Conservation (phyloP, 2,113 vertebrate genomes). For the Etheostoma spectabile region DNA sequence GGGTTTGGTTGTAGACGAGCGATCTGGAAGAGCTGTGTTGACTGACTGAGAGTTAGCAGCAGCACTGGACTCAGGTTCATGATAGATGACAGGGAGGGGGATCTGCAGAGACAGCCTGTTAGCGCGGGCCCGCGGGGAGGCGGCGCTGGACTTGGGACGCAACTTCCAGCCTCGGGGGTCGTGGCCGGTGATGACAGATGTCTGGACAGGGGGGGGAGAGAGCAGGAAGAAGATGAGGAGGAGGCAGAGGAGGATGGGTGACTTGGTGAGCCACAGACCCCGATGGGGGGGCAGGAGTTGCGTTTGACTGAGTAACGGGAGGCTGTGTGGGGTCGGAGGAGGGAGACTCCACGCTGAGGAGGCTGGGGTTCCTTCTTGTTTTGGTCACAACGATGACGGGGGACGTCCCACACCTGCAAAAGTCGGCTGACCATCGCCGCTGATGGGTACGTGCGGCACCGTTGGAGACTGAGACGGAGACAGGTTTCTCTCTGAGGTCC, state of each 20-base stretch:
- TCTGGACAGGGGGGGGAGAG: constrained; percentile 87
- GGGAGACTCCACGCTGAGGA: constrained; percentile 86
- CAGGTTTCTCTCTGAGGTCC: constrained; percentile 58
- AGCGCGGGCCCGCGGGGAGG: neutral
- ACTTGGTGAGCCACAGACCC: constrained; percentile 86
- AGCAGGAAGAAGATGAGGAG: constrained; percentile 84
- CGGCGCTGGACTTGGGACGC: constrained; percentile 82
- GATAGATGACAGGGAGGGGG: constrained; percentile 42
- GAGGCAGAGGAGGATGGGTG: constrained; percentile 83
- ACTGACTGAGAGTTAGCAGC: neutral
- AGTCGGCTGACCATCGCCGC: constrained; percentile 84
- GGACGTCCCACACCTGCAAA: constrained; percentile 76
- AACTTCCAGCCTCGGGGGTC: constrained; percentile 85
- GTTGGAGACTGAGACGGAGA: constrained; percentile 82
- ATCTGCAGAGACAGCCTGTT: constrained; percentile 73
- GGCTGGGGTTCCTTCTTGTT: constrained; percentile 90
- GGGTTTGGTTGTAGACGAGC: neutral
- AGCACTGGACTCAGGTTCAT: neutral
- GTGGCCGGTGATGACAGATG: constrained; percentile 82
- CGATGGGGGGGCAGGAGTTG: constrained; percentile 89
- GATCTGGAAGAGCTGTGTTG: neutral
- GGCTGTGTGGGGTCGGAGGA: constrained; percentile 79
- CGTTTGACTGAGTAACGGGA: constrained; percentile 82
- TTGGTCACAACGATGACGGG: constrained; percentile 90
- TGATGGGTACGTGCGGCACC: constrained; percentile 63